Conservation (phyloP, 2,888 invertebrate genomes). For the Odontocerum albicorne region DNA sequence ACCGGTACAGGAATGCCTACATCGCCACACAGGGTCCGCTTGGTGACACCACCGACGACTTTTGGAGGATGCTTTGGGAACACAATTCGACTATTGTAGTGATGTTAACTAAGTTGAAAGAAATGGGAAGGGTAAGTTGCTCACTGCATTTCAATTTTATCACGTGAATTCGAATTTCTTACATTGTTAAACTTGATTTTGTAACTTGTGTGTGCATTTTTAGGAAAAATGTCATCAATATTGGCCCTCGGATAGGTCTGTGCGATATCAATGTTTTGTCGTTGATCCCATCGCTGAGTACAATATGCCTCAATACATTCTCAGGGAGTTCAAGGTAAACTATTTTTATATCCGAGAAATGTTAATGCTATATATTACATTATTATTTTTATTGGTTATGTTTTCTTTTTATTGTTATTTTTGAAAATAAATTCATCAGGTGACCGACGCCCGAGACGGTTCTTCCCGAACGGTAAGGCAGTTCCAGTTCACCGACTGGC, state of each 20-base stretch:
- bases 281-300: conserved; percentile 99
- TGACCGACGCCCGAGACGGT: conserved; percentile 96
- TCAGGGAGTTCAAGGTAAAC: conserved; percentile 91
- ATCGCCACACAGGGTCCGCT: conserved; percentile 99
- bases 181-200: background rate
- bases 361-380: background rate
- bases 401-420: background rate
- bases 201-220: conserved; percentile 12
- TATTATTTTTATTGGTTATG: background rate
- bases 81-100: conserved; percentile 99
- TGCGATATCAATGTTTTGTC: conserved; percentile 96
- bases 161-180: background rate
- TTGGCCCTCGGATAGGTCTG: conserved; percentile 98
- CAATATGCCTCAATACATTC: conserved; percentile 98
- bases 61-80: conserved; percentile 99
- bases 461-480: conserved; percentile 94
- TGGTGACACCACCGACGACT: conserved; percentile 95
- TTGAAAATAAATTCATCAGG: conserved; percentile 53
- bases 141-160: background rate
- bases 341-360: background rate
- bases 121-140: conserved; percentile 91
- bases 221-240: conserved; percentile 99
- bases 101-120: conserved; percentile 96
- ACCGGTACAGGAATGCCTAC: conserved; percentile 90
- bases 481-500: conserved; percentile 97